phyloP scores from a whole-genome alignment of 2,113 vertebrate genomes.

The Notiomystis cincta region DNA sequence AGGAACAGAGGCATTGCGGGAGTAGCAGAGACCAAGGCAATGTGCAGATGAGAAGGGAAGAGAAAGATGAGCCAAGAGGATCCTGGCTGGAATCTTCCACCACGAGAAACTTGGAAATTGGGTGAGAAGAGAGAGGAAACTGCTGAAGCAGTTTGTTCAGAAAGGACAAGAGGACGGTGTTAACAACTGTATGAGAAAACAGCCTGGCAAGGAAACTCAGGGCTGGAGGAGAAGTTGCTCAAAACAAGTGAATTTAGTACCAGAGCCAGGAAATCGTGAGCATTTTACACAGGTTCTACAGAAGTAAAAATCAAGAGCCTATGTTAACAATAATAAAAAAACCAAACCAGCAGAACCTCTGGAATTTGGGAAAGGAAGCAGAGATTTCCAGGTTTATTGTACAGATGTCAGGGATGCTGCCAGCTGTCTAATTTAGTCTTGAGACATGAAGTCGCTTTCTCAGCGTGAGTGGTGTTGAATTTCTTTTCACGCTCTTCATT shows the following conservation, averaged over 20 bases:
- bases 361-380: background rate
- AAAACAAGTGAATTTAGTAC: background rate
- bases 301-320: background rate
- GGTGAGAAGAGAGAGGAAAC: background rate
- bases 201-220: background rate
- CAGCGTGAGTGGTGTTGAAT: background rate
- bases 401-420: background rate
- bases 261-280: background rate
- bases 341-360: background rate
- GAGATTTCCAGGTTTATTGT: background rate
- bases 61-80: background rate
- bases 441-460: background rate
- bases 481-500: background rate
- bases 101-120: background rate
- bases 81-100: background rate
- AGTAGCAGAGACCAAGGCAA: background rate
- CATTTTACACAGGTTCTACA: background rate
- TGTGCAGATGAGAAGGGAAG: background rate
- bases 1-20: background rate
- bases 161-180: background rate
- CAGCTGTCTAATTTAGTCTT: background rate
- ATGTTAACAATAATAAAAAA: background rate
- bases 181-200: background rate
- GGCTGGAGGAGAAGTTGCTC: background rate
- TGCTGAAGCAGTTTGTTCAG: background rate